Percentiles rank a stretch among this genome's conserved stretches.
Conservation (phyloP, 2,113 vertebrate species). For the Macaca mulatta region DNA sequence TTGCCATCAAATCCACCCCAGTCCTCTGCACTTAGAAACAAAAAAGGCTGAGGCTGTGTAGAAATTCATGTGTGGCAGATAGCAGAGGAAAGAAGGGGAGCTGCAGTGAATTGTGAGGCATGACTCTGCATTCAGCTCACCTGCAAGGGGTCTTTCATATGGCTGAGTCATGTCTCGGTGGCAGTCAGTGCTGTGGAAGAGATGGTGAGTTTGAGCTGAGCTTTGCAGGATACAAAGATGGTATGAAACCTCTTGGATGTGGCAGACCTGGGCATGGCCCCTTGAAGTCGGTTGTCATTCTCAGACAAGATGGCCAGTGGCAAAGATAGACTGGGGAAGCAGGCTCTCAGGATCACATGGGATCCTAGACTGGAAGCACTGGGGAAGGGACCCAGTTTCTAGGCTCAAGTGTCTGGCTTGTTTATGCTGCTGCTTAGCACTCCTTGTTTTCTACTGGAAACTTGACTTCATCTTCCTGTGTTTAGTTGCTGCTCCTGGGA, state of each 20-base stretch:
- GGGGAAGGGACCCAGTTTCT: not conserved
- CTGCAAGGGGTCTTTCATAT: not conserved
- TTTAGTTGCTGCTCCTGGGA: not conserved
- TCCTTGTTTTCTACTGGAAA: not conserved
- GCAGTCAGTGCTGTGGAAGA: not conserved
- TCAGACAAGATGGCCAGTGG: not conserved
- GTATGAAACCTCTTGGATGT: not conserved
- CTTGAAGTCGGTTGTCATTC: not conserved
- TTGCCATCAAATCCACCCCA: not conserved
- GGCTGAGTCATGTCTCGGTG: not conserved
- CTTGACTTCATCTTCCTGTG: not conserved
- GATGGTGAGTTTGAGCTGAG: not conserved
- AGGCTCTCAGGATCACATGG: not conserved
- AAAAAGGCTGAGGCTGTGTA: not conserved
- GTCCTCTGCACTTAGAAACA: not conserved
- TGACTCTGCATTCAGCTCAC: not conserved
- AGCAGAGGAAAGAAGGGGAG: not conserved
- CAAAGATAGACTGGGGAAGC: not conserved
- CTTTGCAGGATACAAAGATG: not conserved
- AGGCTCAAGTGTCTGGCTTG: not conserved
- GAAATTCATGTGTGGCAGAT: not conserved
- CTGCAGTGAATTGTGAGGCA: not conserved
- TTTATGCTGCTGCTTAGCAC: not conserved
- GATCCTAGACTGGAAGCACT: not conserved
- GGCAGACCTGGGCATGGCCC: not conserved